A percentile compares a stretch with the other conserved stretches of the same genome.
Conservation (phyloP, 2,888 invertebrate genomes). For the Acheta domesticus region DNA sequence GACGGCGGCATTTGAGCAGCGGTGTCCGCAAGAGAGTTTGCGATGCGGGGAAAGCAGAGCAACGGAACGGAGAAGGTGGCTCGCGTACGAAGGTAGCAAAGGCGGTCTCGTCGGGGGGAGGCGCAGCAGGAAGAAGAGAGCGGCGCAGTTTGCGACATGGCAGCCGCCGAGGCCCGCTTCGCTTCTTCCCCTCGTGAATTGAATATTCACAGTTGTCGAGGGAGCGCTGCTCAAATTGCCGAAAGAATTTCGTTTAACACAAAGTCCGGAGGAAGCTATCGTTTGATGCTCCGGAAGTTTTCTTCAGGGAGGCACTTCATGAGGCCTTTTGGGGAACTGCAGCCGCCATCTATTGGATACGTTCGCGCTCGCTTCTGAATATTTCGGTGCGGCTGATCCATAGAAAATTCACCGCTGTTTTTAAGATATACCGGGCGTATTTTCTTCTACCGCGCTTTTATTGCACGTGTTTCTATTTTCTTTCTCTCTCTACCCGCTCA, state of each 20-base stretch:
- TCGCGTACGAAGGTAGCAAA: too few relatives aligned
- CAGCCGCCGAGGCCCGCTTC: background rate
- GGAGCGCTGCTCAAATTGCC: background rate
- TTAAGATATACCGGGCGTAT: background rate
- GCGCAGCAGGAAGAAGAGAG: too few relatives aligned
- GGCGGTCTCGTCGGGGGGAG: too few relatives aligned
- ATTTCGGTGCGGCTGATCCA: background rate
- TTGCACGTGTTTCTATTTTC: background rate
- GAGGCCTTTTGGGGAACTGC: constrained; percentile 1
- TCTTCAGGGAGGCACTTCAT: background rate
- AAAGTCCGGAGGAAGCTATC: constrained; percentile 7
- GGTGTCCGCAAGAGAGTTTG: too few relatives aligned
- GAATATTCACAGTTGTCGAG: constrained; percentile 18
- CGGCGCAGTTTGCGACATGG: background rate
- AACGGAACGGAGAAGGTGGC: too few relatives aligned
- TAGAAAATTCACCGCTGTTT: background rate
- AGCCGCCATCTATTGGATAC: background rate
- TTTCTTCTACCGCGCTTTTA: background rate
- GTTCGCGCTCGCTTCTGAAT: background rate
- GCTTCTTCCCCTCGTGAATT: background rate
- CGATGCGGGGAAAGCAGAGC: too few relatives aligned
- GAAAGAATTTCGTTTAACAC: constrained; percentile 11
- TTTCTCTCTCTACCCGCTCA: too few relatives aligned
- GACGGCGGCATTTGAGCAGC: too few relatives aligned
- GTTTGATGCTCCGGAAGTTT: background rate